Evolutionary conservation across 1,140 invertebrate genomes (phyloP).

Genomic region (Magallana ariakensis): DNA sequence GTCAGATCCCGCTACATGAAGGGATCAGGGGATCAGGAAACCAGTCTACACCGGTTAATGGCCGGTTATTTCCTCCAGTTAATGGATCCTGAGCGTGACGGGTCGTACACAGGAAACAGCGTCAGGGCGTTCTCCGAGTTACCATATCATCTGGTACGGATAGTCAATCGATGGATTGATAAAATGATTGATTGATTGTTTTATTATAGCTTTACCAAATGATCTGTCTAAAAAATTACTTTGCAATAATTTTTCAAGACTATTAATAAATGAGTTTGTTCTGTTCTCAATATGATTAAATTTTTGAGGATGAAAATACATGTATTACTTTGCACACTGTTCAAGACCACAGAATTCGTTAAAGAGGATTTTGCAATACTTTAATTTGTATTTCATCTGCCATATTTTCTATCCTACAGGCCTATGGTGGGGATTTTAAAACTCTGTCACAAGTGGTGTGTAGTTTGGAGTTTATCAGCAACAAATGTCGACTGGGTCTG

Average conservation of each 20-base stretch:
- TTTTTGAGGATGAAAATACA: background rate
- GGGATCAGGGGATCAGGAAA: constrained; percentile 62
- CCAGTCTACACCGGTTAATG: constrained; percentile 64
- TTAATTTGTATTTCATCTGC: no score
- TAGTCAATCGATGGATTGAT: no score
- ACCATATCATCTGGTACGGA: constrained; percentile 75
- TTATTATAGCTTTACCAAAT: no score
- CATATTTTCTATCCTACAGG: constrained; percentile 48
- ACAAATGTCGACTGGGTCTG: constrained; percentile 73
- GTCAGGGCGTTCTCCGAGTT: constrained; percentile 71
- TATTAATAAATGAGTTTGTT: no score
- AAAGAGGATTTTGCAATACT: background rate
- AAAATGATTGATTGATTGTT: no score
- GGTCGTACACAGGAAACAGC: constrained; percentile 68
- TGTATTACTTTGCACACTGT: background rate
- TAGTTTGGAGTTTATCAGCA: constrained; percentile 71
- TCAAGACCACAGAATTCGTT: background rate
- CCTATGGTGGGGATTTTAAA: constrained; percentile 62
- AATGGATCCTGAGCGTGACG: constrained; percentile 68
- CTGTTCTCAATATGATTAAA: no score
- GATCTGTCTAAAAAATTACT: no score
- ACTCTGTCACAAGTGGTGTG: constrained; percentile 69
- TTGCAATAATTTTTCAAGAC: no score
- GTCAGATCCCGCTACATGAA: constrained; percentile 72
- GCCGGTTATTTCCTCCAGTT: constrained; percentile 72